Base-by-base conservation (phyloP, 2,888 invertebrate species). In the Megalurothrips usitatus region DNA sequence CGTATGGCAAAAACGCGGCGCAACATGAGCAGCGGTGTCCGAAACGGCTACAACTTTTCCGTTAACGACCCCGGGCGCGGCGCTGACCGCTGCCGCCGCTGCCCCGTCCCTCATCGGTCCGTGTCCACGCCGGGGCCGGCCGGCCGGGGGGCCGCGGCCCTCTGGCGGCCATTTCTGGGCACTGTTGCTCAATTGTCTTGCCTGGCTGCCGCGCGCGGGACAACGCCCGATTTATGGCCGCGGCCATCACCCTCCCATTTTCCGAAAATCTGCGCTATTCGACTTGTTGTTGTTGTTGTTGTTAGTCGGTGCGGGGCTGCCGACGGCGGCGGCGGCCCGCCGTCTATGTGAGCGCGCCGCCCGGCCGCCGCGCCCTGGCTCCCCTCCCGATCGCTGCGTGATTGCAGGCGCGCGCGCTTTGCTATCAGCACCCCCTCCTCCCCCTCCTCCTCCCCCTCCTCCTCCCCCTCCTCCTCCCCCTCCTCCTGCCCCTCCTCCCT, bases 161-260 rank as follows among this genome's bases (percentile, higher is more conserved):
- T 43, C 34, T 17, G 17, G 58, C 58, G 58, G 34, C 34, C 34
- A 43, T 43, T 43, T 43, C 34, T 17, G 58, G 58, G 14, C 58
- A 58, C 68, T 75, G 68, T 75, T 75, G 68, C 68, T 75, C 68
- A 75, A 75, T 75, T 75, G 68, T 75, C 68, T 75, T 75, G 68
- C 68, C 52, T 19, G 52, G 52, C 52, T 10, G 52, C 34, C 3
- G 34, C 34, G 34, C 19, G 6, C 23, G 26, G 68, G 68, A 75
- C 68, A 75, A 75, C 26, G 68, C 26, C 68, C 68, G 68, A 75
- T 75, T 75, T 75, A 75, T 75, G 68, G 26, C 23, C 26, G 68
- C 23, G 68, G 68, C 26, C 11, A 75, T 75, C 58, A 58, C 58
- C 58, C 34, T 43, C 34, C 58, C 58, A 58, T 58, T 58, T 58